Conservation (phyloP, 2,797 vertebrate genomes). For the Anomalospiza imberbis region DNA sequence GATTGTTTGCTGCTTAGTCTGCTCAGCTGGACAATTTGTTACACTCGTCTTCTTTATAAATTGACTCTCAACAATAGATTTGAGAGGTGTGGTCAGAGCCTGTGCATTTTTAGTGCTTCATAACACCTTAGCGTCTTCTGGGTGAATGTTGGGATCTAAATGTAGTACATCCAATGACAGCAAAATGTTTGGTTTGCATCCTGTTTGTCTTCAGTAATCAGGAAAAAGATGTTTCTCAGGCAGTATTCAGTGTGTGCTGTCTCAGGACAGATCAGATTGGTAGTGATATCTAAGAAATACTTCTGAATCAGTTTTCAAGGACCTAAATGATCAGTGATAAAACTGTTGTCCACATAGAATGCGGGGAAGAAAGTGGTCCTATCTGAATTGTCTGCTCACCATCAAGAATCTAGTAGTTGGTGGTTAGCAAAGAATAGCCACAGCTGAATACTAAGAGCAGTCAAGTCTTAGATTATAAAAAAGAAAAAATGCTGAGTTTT, state of each 20-base stretch:
- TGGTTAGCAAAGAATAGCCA: background rate
- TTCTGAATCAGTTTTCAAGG: background rate
- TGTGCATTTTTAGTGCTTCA: background rate
- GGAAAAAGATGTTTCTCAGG: background rate
- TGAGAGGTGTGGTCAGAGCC: background rate
- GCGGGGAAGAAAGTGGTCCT: background rate
- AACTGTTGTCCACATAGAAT: background rate
- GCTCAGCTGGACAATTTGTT: background rate
- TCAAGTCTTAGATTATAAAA: background rate
- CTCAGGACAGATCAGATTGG: background rate
- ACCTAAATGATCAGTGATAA: background rate
- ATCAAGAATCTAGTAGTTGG: background rate
- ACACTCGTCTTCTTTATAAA: background rate
- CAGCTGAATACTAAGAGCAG: background rate
- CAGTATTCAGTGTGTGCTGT: background rate
- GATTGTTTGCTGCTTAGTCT: background rate
- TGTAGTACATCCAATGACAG: background rate
- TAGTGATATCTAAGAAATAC: background rate
- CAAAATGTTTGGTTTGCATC: background rate
- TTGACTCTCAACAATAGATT: background rate
- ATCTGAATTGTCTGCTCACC: background rate
- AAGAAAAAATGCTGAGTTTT: background rate
- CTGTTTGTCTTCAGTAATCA: background rate
- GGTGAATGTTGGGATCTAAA: background rate
- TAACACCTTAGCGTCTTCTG: background rate